phyloP scores from a whole-genome alignment of 2,797 vertebrate genomes.

The Melanotaenia pygmaea region DNA sequence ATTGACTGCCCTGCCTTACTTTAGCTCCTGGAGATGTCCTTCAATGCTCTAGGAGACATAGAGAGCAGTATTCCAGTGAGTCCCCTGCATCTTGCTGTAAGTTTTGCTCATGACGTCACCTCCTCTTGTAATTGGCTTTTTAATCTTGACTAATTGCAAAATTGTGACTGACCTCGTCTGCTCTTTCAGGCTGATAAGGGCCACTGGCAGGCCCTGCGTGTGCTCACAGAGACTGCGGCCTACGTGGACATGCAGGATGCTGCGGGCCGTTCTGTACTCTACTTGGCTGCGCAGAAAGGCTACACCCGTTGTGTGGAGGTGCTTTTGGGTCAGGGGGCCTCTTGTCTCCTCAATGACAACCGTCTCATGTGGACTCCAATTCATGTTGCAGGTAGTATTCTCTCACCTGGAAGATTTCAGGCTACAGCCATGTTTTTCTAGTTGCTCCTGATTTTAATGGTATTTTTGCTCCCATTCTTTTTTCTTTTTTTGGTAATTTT shows the following conservation, averaged over 20 bases:
- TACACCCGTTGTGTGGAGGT: constrained; percentile 92
- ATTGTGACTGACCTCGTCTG: constrained; percentile 20
- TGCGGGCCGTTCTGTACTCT: constrained; percentile 93
- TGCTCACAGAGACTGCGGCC: constrained; percentile 93
- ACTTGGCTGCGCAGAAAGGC: constrained; percentile 92
- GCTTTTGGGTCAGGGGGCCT: constrained; percentile 92
- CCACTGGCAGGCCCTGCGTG: constrained; percentile 95
- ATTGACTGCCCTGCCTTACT: constrained; percentile 34
- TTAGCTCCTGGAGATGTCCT: constrained; percentile 97
- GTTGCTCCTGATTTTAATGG: not conserved
- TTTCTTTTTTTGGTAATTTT: constrained; percentile 8
- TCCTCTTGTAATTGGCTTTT: not conserved
- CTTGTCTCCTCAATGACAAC: constrained; percentile 91
- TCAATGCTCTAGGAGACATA: constrained; percentile 97
- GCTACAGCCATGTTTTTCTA: not conserved
- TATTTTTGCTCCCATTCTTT: not conserved
- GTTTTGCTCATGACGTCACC: constrained; percentile 59
- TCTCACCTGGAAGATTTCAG: constrained; percentile 1
- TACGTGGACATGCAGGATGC: constrained; percentile 94
- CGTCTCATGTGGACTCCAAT: constrained; percentile 93
- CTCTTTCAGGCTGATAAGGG: constrained; percentile 90
- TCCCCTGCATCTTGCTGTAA: constrained; percentile 98
- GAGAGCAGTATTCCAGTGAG: constrained; percentile 96
- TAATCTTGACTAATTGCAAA: constrained; percentile 8
- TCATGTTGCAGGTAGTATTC: constrained; percentile 89